These are phyloP conservation scores for Eurosta solidaginis DNA, from an alignment of 1,140 invertebrate species.

Conservation along the genomic window DNA sequence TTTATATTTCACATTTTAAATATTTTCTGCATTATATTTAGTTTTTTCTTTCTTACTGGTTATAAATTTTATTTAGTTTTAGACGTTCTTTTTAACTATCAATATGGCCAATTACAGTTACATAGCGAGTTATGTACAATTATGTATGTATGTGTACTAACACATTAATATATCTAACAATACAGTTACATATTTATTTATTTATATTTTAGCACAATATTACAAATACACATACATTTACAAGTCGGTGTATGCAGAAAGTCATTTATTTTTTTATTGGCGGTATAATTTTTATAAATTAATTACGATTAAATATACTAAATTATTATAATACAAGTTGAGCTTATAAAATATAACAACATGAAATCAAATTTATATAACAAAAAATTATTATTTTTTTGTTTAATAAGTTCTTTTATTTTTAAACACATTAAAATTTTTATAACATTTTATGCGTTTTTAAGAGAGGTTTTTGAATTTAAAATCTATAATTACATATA, in stretches of 20 bases:
- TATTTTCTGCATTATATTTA: not conserved
- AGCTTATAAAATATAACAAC: not conserved
- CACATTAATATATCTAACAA: too few relatives aligned
- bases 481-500: too few relatives aligned
- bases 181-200: not conserved
- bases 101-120: slow-evolving; percentile 58
- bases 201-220: not conserved
- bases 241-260: not conserved
- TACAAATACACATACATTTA: not conserved
- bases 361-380: not conserved
- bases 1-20: slow-evolving; percentile 11
- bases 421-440: not conserved
- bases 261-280: not conserved
- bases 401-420: not conserved
- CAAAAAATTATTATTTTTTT: not conserved
- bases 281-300: not conserved
- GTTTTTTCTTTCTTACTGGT: not conserved
- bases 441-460: not conserved
- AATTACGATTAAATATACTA: slow-evolving; percentile 15
- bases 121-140: slow-evolving; percentile 4
- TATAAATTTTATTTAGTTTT: slow-evolving; percentile 45
- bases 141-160: not conserved
- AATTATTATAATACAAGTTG: not conserved
- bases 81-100: slow-evolving; percentile 54
- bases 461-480: not conserved